Percentiles rank a stretch among this genome's conserved stretches.
Evolutionary conservation across 2,113 vertebrate genomes (phyloP).

Genomic region (Cricetomys ansorgei): DNA sequence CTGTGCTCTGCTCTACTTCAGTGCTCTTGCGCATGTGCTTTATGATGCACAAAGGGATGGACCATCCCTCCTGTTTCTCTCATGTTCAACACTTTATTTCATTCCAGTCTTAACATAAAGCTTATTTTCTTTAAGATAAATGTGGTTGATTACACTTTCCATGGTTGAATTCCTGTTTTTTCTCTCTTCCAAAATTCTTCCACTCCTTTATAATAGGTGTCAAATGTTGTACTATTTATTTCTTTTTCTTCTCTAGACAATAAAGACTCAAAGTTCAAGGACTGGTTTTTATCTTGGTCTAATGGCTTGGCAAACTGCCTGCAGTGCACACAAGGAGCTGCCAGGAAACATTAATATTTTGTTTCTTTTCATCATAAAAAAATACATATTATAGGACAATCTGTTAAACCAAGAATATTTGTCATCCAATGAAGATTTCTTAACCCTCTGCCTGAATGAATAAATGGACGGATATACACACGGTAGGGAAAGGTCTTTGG

Average conservation of each 20-base stretch:
- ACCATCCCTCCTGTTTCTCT: neutral
- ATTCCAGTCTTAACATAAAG: neutral
- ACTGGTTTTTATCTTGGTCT: neutral
- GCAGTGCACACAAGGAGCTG: neutral
- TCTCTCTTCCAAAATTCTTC: neutral
- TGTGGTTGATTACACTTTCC: neutral
- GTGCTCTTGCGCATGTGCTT: too few relatives aligned
- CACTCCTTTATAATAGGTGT: neutral
- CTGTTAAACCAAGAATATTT: neutral
- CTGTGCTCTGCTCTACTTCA: neutral
- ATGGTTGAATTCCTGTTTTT: neutral
- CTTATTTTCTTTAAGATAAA: neutral
- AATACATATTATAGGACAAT: neutral
- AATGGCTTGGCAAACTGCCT: neutral
- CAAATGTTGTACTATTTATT: neutral
- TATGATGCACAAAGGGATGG: neutral
- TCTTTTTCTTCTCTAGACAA: neutral
- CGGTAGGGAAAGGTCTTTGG: neutral
- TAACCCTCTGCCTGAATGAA: neutral
- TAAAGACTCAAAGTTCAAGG: neutral
- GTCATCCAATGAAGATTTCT: neutral
- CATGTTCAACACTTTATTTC: neutral
- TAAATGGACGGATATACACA: neutral
- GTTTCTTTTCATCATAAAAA: neutral
- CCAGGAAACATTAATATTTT: neutral